A percentile compares a stretch with the other conserved stretches of the same genome.
Conservation (phyloP, 23 tunicate genomes). For the Clavelina lepadiformis region DNA sequence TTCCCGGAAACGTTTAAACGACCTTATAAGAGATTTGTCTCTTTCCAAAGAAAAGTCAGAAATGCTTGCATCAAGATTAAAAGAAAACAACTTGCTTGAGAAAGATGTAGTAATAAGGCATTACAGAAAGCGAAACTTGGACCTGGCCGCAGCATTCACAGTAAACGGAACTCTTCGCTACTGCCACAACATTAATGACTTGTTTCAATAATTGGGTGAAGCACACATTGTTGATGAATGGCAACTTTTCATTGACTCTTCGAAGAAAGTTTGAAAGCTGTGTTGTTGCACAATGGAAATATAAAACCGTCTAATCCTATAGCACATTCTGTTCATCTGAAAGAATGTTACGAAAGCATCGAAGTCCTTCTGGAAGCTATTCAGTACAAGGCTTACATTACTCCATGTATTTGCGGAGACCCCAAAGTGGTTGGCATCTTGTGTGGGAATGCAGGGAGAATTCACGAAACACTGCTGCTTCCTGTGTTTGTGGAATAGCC, state of each 20-base stretch:
- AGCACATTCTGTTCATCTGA: constrained; percentile 18
- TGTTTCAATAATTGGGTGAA: no score
- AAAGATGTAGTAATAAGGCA: constrained; percentile 13
- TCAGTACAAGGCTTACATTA: constrained; percentile 14
- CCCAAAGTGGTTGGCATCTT: constrained; percentile 15
- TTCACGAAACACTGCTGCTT: constrained; percentile 33
- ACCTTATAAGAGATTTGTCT: constrained; percentile 11
- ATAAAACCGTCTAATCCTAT: no score
- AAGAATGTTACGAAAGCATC: constrained; percentile 24
- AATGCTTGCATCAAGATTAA: constrained; percentile 16
- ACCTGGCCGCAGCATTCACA: constrained; percentile 14
- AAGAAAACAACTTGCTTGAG: constrained; percentile 18
- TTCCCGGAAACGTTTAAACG: constrained; percentile 7
- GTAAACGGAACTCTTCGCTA: constrained; percentile 16
- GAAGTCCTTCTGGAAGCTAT: constrained; percentile 16
- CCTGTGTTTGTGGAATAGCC: constrained; percentile 17
- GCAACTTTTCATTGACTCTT: no score
- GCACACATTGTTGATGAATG: no score
- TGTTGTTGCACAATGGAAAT: no score
- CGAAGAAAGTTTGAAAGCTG: no score
- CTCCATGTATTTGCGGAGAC: constrained; percentile 18
- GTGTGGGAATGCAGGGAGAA: constrained; percentile 21
- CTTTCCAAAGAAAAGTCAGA: constrained; percentile 26
- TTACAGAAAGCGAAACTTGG: constrained; percentile 15
- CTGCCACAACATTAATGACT: not conserved